Base-by-base conservation (phyloP, 1,140 invertebrate genomes). In the Himalopsyche phryganea region DNA sequence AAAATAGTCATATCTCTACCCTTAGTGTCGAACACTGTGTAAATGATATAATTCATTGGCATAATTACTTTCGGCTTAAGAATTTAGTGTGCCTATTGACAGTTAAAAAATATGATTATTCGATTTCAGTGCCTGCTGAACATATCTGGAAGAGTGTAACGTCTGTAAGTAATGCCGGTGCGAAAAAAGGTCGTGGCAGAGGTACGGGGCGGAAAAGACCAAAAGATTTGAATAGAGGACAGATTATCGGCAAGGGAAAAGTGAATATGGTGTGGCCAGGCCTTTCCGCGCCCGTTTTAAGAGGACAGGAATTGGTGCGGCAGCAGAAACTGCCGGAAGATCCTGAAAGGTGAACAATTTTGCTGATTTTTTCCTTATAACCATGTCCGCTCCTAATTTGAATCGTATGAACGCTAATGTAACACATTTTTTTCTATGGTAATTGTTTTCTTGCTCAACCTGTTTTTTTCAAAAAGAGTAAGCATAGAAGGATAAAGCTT, bases 101-200 rank as follows among this genome's bases (percentile, higher is more conserved):
- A n/a, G n/a, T n/a, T n/a, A n/a, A n/a, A n/a, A n/a, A n/a, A n/a
- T n/a, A n/a, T n/a, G n/a, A n/a, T n/a, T n/a, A 28, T 9, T 28
- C 3, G 3, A 28, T 69, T 77, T 40, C 63, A 93, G 90, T 87
- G 44, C 79, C 88, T 52, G 92, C 89, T 14, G 83, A 90, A 14
- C 76, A 87, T 44, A 74, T 99, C 66, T 99, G 97, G 96, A 94
- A 95, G 72, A 91, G 93, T 36, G 89, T 96, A 1, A 92, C 88
- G 2, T 89, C 88, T 67, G 94, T 99, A 1, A 98, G 95, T 83
- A 97, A 96, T 85, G 90, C 94, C 63, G 96, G 97, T 58, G 87
- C 81, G 66, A 95, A 94, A 71, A 85, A 95, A 78, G 97, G 97
- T 55, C 85, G 97, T 80, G 94, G 85, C n/a, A 94, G 85, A 76